Base-by-base conservation (phyloP, 2,888 invertebrate genomes). In the Yponomeuta sedellus region DNA sequence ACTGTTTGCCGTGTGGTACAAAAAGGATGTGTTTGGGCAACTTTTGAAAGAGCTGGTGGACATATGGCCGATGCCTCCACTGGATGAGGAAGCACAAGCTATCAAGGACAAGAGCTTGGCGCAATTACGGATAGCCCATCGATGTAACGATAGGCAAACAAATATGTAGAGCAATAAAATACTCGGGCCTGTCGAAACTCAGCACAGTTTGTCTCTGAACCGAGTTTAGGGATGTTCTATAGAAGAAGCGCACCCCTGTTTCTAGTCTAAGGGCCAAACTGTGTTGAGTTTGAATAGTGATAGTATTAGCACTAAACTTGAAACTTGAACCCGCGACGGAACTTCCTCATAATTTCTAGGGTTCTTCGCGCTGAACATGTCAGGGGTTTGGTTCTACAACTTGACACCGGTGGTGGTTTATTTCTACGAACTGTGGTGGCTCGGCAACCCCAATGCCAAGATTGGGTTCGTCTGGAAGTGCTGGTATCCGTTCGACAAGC, bases 401-500 rank as follows among this genome's bases (percentile, higher is more conserved):
- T 64, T 87, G 66, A 90, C 91, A 0, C 90, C 90, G 1, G 82
- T 89, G 61, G 75, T 70, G 8, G 69, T 84, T 1, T 87, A 84
- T 70, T 72, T 82, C 6, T 88, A 82, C 72, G 73, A 75, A 58
- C 65, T 72, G 65, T 76, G 78, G 75, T 77, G 76, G 56, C 63
- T 44, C 16, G 59, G 65, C 16, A 78, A 76, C 6, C 75, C 77
- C 28, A 76, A 82, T 4, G 76, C 79, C 0, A 67, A 72, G 39
- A 70, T 91, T 6, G 91, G 88, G 67, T 88, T 75, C 67, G 83
- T 90, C 22, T 91, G 91, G 91, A 74, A 78, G 22, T 86, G 87
- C 2, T 89, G 91, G 91, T 91, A 91, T 66, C 91, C 91, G 6
- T 91, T 90, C 68, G 86, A 91, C 71, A 91, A 88, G 73, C 75